A percentile compares a stretch with the other conserved stretches of the same genome.
These are phyloP conservation scores for Sphenopsis melanotis DNA, from an alignment of 2,797 vertebrate genomes.

Conservation along the genomic window DNA sequence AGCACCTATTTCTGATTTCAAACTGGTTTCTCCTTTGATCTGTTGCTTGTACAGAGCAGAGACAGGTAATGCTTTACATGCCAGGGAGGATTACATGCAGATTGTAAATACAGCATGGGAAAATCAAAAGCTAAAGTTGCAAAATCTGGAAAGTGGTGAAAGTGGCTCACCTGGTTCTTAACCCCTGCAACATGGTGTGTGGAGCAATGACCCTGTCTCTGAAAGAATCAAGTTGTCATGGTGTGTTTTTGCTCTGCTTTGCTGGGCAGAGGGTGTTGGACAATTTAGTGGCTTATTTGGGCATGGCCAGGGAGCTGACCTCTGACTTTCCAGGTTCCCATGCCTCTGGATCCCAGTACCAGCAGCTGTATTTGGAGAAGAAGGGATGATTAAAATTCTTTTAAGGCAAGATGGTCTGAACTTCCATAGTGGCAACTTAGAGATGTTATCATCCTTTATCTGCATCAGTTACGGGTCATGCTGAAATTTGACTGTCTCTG, in stretches of 20 bases:
- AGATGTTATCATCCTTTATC: neutral
- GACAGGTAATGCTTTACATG: neutral
- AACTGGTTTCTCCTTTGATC: neutral
- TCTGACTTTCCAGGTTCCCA: neutral
- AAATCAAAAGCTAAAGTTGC: neutral
- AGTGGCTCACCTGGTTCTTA: neutral
- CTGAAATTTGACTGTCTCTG: neutral
- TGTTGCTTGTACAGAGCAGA: neutral
- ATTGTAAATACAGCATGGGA: neutral
- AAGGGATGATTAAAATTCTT: neutral
- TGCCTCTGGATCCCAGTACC: neutral
- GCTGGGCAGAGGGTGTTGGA: neutral
- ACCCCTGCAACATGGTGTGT: neutral
- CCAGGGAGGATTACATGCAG: neutral
- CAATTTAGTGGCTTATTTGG: neutral
- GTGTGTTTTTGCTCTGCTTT: neutral
- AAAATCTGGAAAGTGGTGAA: neutral
- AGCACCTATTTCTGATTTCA: neutral
- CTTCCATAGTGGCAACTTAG: neutral
- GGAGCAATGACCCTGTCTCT: neutral
- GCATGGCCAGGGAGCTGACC: neutral
- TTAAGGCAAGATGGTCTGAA: neutral
- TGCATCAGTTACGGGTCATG: neutral
- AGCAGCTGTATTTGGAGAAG: neutral
- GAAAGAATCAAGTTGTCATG: accelerated